Conservation (phyloP, 1,140 invertebrate genomes). For the Pseudomyrmex dendroicus region DNA sequence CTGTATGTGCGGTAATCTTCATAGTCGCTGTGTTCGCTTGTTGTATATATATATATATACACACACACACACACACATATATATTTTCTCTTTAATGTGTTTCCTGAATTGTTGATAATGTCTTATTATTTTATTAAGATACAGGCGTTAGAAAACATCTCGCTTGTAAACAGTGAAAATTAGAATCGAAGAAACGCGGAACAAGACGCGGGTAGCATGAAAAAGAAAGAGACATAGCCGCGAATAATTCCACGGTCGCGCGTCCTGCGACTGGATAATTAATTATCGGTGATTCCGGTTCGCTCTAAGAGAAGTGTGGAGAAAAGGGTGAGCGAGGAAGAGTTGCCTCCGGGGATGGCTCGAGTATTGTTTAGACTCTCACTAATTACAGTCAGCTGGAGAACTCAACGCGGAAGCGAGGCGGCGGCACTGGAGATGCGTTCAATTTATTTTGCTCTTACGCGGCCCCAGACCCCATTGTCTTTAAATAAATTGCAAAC, state of each 20-base stretch:
- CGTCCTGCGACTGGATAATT: slow-evolving; percentile 57
- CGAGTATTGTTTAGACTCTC: slow-evolving; percentile 50
- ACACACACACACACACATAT: too few species aligned
- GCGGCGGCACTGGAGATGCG: slow-evolving; percentile 27
- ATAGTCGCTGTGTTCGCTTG: not conserved
- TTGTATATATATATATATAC: not conserved
- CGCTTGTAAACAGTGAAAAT: slow-evolving; percentile 35
- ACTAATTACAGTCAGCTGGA: slow-evolving; percentile 57
- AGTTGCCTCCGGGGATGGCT: not conserved
- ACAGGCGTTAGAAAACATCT: slow-evolving; percentile 13
- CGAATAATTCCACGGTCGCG: slow-evolving; percentile 54
- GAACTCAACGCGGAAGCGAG: slow-evolving; percentile 33
- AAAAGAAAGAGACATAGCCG: slow-evolving; percentile 29
- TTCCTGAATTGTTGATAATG: slow-evolving; percentile 51
- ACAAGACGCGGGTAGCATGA: not conserved
- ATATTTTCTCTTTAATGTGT: not conserved
- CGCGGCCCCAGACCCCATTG: slow-evolving; percentile 41
- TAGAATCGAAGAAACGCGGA: slow-evolving; percentile 1
- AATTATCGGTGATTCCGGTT: slow-evolving; percentile 63
- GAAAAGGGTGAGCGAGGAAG: slow-evolving; percentile 20
- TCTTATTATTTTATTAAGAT: slow-evolving; percentile 59
- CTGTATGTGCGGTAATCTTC: too few species aligned
- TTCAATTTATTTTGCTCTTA: slow-evolving; percentile 58
- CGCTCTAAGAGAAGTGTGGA: slow-evolving; percentile 19
- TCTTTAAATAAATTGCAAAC: not conserved